A percentile compares a stretch with the other conserved stretches of the same genome.
These are phyloP conservation scores for Drosophila pseudoananassae DNA, from an alignment of 1,140 invertebrate species.

Conservation along the genomic window DNA sequence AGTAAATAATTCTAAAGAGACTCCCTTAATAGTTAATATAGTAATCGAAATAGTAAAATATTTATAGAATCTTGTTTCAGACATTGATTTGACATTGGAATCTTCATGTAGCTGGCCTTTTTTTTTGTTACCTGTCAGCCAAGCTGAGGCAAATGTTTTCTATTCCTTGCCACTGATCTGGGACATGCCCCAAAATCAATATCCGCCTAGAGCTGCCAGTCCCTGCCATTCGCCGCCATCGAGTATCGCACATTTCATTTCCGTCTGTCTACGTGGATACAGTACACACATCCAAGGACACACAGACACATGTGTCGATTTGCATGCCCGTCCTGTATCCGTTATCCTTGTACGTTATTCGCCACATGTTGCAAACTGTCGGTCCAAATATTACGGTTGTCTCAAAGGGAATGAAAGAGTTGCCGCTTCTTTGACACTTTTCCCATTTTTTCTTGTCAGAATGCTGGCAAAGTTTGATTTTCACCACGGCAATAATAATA, in stretches of 20 bases:
- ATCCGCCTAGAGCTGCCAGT: constrained; percentile 40
- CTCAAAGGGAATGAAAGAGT: background rate
- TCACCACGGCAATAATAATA: background rate
- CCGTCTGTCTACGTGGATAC: constrained; percentile 41
- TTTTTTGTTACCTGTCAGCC: constrained; percentile 9
- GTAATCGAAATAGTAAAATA: background rate
- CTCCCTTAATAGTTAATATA: background rate
- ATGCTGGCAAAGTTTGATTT: background rate
- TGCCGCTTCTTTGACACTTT: constrained; percentile 17
- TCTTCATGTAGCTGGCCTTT: constrained; percentile 7
- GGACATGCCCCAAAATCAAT: constrained; percentile 58
- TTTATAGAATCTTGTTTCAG: background rate
- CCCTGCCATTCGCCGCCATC: constrained; percentile 27
- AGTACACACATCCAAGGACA: constrained; percentile 14
- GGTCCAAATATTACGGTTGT: constrained; percentile 37
- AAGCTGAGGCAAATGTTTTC: constrained; percentile 24
- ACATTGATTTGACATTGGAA: constrained; percentile 31
- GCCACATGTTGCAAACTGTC: constrained; percentile 26
- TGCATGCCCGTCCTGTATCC: constrained; percentile 30
- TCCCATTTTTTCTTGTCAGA: constrained; percentile 39
- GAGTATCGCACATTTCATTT: constrained; percentile 70
- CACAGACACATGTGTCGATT: constrained; percentile 43
- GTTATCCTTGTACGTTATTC: constrained; percentile 8
- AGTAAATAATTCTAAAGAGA: no score
- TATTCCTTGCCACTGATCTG: constrained; percentile 21